Evolutionary conservation across 2,113 vertebrate genomes (phyloP).

Genomic region (Corydoras maculifer): DNA sequence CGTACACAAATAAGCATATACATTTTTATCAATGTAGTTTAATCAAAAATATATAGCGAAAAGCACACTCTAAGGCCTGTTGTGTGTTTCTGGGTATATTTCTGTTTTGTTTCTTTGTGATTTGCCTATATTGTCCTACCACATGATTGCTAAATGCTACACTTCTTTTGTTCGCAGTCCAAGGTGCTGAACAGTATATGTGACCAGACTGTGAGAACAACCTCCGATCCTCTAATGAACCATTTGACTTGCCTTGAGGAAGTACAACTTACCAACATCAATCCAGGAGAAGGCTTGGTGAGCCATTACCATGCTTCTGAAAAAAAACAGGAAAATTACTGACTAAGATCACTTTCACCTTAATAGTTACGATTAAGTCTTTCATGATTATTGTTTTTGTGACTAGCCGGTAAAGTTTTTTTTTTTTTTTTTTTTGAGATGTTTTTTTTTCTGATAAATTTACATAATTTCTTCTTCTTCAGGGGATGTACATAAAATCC

Average conservation of each 20-base stretch:
- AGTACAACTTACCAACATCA: conserved; percentile 79
- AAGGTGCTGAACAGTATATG: conserved; percentile 82
- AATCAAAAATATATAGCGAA: too few relatives aligned
- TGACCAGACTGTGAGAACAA: conserved; percentile 76
- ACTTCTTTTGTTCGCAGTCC: conserved; percentile 66
- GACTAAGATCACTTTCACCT: conserved; percentile 8
- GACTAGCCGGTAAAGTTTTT: background rate
- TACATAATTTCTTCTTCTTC: conserved; percentile 9
- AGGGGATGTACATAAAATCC: conserved; percentile 98
- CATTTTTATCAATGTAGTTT: too few relatives aligned
- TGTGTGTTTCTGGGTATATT: background rate
- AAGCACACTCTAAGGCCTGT: too few relatives aligned
- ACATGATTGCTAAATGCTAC: conserved; percentile 10
- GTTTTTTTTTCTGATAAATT: too few relatives aligned
- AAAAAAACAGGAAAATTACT: conserved; percentile 18
- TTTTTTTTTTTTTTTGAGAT: background rate
- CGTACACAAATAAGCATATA: too few relatives aligned
- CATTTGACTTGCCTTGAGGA: conserved; percentile 81
- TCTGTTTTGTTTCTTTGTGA: conserved; percentile 1
- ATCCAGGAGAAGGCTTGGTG: conserved; percentile 89
- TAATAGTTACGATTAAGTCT: background rate
- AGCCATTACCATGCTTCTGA: conserved; percentile 44
- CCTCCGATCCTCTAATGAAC: conserved; percentile 75
- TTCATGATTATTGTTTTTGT: conserved; percentile 9
- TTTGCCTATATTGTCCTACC: background rate